These are phyloP conservation scores for Drosophila varians DNA, from an alignment of 1,140 invertebrate species.

Conservation along the genomic window DNA sequence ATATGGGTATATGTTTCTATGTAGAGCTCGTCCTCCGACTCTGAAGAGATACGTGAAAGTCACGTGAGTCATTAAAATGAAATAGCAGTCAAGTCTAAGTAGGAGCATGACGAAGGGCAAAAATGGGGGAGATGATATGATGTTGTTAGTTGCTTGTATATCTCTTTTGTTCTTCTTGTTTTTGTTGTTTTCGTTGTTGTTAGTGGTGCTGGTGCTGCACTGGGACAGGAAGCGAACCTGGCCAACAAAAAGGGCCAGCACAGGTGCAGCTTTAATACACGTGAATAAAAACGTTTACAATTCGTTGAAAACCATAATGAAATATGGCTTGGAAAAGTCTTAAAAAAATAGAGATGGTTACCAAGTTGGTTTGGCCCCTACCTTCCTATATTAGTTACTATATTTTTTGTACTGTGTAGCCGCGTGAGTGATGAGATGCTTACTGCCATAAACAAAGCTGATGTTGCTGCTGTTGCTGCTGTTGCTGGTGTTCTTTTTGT, in stretches of 20 bases:
- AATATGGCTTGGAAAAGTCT: neutral
- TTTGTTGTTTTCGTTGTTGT: neutral
- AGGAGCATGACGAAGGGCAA: constrained; percentile 41
- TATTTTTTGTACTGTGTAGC: constrained; percentile 8
- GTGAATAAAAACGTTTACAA: neutral
- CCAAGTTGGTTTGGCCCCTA: no score
- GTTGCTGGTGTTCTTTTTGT: constrained; percentile 13
- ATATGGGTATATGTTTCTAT: neutral
- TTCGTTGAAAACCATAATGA: neutral
- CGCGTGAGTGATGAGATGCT: constrained; percentile 56
- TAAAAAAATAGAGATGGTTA: neutral
- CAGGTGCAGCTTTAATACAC: constrained; percentile 42
- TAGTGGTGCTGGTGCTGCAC: neutral
- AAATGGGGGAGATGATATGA: constrained; percentile 1
- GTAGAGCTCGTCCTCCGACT: constrained; percentile 17
- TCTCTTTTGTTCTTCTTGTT: neutral
- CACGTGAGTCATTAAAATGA: constrained; percentile 81
- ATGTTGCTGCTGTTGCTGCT: constrained; percentile 36
- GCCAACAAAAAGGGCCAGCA: constrained; percentile 37
- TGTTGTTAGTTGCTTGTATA: neutral
- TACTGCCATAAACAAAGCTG: constrained; percentile 66
- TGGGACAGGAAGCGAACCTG: constrained; percentile 36
- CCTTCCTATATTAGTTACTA: no score
- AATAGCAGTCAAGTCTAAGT: constrained; percentile 64
- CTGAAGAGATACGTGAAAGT: constrained; percentile 73